Conservation (phyloP, 2,113 vertebrate genomes). For the Oncorhynchus keta region DNA sequence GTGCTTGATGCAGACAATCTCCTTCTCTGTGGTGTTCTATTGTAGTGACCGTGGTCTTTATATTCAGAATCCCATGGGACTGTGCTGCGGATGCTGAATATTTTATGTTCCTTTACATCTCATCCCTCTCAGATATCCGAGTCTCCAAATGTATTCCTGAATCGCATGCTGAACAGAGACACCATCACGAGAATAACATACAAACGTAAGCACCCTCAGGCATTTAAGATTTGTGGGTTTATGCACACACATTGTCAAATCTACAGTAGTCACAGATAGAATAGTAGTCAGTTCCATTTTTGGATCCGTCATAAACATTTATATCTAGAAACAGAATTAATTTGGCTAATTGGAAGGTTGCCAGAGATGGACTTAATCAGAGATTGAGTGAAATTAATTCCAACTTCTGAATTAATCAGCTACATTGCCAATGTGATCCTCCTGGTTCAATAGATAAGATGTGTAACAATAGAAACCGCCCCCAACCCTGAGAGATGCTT, state of each 20-base stretch:
- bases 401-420: too few relatives aligned
- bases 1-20: neutral
- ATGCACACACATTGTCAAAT: neutral
- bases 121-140: slow-evolving; percentile 83
- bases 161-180: slow-evolving; percentile 97
- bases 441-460: too few relatives aligned
- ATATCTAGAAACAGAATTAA: too few relatives aligned
- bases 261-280: too few relatives aligned
- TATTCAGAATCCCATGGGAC: neutral
- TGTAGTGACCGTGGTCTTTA: slow-evolving; percentile 2
- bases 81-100: slow-evolving; percentile 38
- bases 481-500: too few relatives aligned
- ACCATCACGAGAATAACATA: slow-evolving; percentile 95
- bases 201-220: slow-evolving; percentile 60
- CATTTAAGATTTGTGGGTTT: neutral
- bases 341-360: too few relatives aligned
- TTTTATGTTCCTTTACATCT: slow-evolving; percentile 31
- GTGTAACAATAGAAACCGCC: too few relatives aligned
- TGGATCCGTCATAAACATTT: too few relatives aligned
- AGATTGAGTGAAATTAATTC: slow-evolving; percentile 52
- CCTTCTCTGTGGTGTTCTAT: neutral
- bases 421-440: too few relatives aligned
- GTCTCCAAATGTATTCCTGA: slow-evolving; percentile 91
- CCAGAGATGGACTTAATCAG: slow-evolving; percentile 59
- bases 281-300: too few relatives aligned